Conservation (phyloP, 2,797 vertebrate species). For the Octomys mimax region DNA sequence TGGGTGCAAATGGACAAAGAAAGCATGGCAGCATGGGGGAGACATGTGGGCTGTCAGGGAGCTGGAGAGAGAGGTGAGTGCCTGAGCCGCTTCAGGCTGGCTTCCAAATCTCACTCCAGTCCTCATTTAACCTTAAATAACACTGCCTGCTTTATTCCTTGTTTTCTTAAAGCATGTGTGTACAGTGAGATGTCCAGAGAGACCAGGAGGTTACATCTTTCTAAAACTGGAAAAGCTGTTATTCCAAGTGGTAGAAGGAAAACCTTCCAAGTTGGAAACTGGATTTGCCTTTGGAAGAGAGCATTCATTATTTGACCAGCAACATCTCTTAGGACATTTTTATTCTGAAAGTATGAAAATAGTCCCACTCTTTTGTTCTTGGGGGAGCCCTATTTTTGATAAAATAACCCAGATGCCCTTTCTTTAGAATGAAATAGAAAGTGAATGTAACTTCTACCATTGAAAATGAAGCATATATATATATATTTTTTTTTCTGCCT, state of each 20-base stretch:
- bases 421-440: conserved; percentile 3
- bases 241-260: background rate
- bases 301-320: background rate
- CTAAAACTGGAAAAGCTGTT: background rate
- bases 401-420: background rate
- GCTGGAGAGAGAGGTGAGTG: background rate
- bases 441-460: background rate
- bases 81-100: background rate
- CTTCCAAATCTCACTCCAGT: background rate
- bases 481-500: background rate
- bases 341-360: conserved; percentile 6
- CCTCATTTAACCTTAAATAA: background rate
- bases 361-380: background rate
- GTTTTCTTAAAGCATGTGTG: background rate
- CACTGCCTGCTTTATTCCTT: background rate
- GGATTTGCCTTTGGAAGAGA: background rate
- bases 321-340: background rate
- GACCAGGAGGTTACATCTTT: background rate
- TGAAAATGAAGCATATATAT: background rate
- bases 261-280: background rate
- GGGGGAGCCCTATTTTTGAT: background rate
- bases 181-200: background rate
- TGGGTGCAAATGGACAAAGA: background rate
- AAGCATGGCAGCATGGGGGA: background rate
- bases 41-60: background rate